These are phyloP conservation scores for Sarcophaga subvicina DNA, from an alignment of 2,888 invertebrate genomes.

Conservation along the genomic window DNA sequence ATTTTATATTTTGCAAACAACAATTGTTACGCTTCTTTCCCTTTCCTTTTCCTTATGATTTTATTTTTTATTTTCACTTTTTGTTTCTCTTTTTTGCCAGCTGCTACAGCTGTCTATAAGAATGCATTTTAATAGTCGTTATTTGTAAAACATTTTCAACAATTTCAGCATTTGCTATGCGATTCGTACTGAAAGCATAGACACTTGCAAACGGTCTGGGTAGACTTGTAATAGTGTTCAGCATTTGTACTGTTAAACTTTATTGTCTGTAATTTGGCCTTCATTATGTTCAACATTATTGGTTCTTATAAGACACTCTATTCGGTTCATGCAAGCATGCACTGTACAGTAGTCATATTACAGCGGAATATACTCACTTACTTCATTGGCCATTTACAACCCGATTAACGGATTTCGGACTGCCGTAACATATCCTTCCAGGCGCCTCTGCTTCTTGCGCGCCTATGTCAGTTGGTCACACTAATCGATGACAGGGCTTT, in stretches of 20 bases:
- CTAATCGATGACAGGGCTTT: too few relatives aligned
- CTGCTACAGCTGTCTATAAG: constrained; percentile 9
- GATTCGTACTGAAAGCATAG: not conserved
- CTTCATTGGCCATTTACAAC: too few relatives aligned
- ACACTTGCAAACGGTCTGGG: not conserved
- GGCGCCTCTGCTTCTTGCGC: too few relatives aligned
- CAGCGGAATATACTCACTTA: too few relatives aligned
- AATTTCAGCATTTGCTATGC: constrained; percentile 13
- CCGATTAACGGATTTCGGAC: too few relatives aligned
- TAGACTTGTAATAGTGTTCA: not conserved
- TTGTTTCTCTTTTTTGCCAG: not conserved
- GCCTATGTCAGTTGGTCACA: too few relatives aligned
- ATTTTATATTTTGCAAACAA: not conserved
- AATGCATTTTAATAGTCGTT: constrained; percentile 3
- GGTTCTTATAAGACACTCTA: not conserved
- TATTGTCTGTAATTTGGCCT: constrained; percentile 33
- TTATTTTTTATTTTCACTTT: not conserved
- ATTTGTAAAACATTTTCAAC: constrained; percentile 41
- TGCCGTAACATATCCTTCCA: too few relatives aligned
- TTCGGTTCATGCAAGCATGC: too few relatives aligned
- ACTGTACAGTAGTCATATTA: too few relatives aligned
- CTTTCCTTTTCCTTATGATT: not conserved
- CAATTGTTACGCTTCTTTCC: not conserved
- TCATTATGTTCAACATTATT: constrained; percentile 33
- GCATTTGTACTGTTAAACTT: not conserved